Evolutionary conservation across 2,113 vertebrate species (phyloP), one percentile per base, ranked within the genome.

Genomic region (Scophthalmus maximus): DNA sequence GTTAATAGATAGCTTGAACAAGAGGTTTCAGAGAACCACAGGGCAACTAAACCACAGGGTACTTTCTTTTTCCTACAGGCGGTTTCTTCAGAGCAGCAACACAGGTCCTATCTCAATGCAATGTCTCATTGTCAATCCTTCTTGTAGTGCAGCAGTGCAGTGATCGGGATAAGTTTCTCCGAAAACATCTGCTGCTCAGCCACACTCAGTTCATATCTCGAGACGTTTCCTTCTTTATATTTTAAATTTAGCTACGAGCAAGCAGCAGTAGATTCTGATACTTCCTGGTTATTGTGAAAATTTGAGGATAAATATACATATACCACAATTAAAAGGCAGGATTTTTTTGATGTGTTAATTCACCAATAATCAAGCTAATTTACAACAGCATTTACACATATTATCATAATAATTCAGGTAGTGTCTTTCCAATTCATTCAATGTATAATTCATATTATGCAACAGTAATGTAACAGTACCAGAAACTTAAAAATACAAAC

Each of bases 1-100:
- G 81, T 87, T 83, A 78, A 86, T 71, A 83, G 63, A 81, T 63
- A 77, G 66, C 40, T 81, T 74, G 65, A 85, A 70, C 29, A 57
- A 34, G 73, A 65, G 73, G 56, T 73, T 80, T 59, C 46, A 60
- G 65, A 50, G 59, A 76, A 84, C 69, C 49, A 32, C 56, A 71
- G 25, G 67, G 57, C 29, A 1, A 66, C 56, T 34, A 42, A 74
- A 85, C 65, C 72, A 44, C 67, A 34, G 27, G 46, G 44, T 66
- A 27, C 20, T 72, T 59, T 38, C 25, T 64, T 66, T 52, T 30
- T 23, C 44, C 60, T 22, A 25, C 46, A 62, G 51, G 50, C 42
- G 6, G 22, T 69, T 51, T 61, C 17, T 63, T 15, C 10, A 50
- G 26, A 29, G 42, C 8, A 53, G n/a, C 70, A 42, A 63, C 47